Percentiles rank a stretch among this genome's conserved stretches.
Evolutionary conservation across 1,140 invertebrate species (phyloP).

Genomic region (Batillaria attramentaria): DNA sequence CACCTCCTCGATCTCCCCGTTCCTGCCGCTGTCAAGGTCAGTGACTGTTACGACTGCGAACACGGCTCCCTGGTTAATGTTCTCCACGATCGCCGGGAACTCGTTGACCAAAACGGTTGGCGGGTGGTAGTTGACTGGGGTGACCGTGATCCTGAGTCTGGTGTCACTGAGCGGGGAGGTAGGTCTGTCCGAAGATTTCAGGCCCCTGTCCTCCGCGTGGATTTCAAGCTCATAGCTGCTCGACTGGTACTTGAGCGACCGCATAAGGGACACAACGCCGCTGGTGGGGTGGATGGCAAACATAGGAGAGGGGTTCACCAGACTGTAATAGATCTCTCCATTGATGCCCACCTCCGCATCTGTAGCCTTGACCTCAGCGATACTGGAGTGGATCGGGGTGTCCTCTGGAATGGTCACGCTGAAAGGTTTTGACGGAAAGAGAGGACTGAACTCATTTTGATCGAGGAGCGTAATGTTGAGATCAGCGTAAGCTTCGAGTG

Average conservation of each 20-base stretch:
- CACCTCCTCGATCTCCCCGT: slow-evolving; percentile 87
- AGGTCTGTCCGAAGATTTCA: slow-evolving; percentile 73
- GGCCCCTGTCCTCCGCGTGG: slow-evolving; percentile 86
- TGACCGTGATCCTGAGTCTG: slow-evolving; percentile 83
- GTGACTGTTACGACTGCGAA: slow-evolving; percentile 91
- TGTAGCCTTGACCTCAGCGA: slow-evolving; percentile 80
- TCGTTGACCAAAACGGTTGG: slow-evolving; percentile 85
- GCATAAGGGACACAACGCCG: slow-evolving; percentile 88
- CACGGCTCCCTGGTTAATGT: slow-evolving; percentile 69
- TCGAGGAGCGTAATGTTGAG: slow-evolving; percentile 88
- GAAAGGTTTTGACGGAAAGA: slow-evolving; percentile 91
- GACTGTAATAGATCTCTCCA: slow-evolving; percentile 96
- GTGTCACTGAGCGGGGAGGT: slow-evolving; percentile 76
- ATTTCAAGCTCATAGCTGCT: slow-evolving; percentile 82
- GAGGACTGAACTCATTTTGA: slow-evolving; percentile 91
- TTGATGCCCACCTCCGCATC: slow-evolving; percentile 96
- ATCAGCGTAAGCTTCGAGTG: slow-evolving; percentile 80
- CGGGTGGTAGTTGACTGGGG: slow-evolving; percentile 87
- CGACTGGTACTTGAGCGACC: slow-evolving; percentile 76
- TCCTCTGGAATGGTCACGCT: slow-evolving; percentile 91
- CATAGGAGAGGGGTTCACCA: slow-evolving; percentile 84
- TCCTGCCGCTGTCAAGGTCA: slow-evolving; percentile 86
- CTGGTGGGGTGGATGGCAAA: slow-evolving; percentile 94
- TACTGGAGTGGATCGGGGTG: slow-evolving; percentile 81
- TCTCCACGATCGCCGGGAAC: slow-evolving; percentile 86